Percentiles rank a stretch among this genome's conserved stretches.
Conservation (phyloP, 2,888 invertebrate genomes). For the Cataglyphis livida region DNA sequence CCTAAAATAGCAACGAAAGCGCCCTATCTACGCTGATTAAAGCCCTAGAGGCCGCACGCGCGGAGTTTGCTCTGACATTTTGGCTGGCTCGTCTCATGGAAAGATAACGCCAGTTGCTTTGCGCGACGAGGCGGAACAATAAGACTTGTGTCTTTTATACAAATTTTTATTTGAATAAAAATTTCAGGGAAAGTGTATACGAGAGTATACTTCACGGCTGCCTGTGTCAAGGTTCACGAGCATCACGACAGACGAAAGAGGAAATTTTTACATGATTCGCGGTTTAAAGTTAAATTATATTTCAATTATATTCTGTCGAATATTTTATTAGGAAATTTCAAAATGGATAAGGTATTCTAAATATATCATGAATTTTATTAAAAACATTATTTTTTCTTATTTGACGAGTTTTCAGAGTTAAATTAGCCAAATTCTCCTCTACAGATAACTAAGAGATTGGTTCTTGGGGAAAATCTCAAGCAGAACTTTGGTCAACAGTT, state of each 20-base stretch:
- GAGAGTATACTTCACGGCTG: not conserved
- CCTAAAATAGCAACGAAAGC: constrained; percentile 2
- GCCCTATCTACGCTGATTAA: not conserved
- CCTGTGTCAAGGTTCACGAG: not conserved
- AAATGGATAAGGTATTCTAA: not conserved
- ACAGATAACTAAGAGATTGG: not conserved
- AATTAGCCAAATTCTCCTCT: not conserved
- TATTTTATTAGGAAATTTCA: not conserved
- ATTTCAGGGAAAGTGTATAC: not conserved
- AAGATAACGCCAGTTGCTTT: not conserved
- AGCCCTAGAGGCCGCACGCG: not conserved
- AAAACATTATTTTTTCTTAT: not conserved
- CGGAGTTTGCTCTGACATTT: not conserved
- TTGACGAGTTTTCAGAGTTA: not conserved
- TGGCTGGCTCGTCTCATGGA: not conserved
- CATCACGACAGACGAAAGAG: not conserved
- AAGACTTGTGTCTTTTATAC: not conserved
- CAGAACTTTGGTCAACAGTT: not conserved
- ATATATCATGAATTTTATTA: not conserved
- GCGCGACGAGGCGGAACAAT: not conserved
- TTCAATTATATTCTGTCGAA: not conserved
- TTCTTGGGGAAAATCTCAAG: not conserved
- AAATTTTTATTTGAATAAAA: not conserved
- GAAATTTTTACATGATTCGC: not conserved
- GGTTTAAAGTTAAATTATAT: not conserved